Base-by-base conservation (phyloP, 2,113 vertebrate genomes). In the Dasypus novemcinctus region DNA sequence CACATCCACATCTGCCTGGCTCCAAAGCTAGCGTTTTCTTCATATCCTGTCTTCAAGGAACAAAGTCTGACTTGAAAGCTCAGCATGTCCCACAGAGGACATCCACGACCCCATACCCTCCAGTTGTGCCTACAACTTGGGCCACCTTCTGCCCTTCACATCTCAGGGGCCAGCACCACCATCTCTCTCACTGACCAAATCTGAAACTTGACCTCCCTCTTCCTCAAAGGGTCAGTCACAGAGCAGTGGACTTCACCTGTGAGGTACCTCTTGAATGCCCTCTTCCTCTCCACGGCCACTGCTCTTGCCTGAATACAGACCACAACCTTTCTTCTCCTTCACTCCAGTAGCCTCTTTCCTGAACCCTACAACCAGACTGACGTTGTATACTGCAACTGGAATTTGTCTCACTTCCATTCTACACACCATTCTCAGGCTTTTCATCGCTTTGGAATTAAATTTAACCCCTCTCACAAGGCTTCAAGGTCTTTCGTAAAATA, bases 31-130 rank as follows among this genome's bases (percentile, higher is more conserved):
- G 49, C 9, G 5, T 11, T 0, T 82, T 82, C 43, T 57, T 3
- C 21, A 20, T 0, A 1, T 0, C 3, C 23, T 25, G 33, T 59
- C 89, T 68, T n/a, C 9, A 52, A 43, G 36, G 46, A 54, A 38
- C 57, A 25, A 5, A 6, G 57, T 41, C 36, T 64, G 57, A 43
- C 38, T 4, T 6, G 29, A 46, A 10, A 36, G 10, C 17, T 54
- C 25, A 13, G 25, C 66, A 18, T 11, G 14, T 10, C 6, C 4
- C 6, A 29, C 31, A 83, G 31, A 63, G 18, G 31, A n/a, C 7
- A 27, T 20, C 27, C 0, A 0, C 1, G 17, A 4, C n/a, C n/a
- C 25, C 1, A 7, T 8, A 38, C 72, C 72, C 46, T 69, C 33
- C 71, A 3, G 15, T 7, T 7, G 17, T 54, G 27, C 33, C 25